Evolutionary conservation across 2,888 invertebrate genomes (phyloP).

Genomic region (Callosobruchus maculatus): DNA sequence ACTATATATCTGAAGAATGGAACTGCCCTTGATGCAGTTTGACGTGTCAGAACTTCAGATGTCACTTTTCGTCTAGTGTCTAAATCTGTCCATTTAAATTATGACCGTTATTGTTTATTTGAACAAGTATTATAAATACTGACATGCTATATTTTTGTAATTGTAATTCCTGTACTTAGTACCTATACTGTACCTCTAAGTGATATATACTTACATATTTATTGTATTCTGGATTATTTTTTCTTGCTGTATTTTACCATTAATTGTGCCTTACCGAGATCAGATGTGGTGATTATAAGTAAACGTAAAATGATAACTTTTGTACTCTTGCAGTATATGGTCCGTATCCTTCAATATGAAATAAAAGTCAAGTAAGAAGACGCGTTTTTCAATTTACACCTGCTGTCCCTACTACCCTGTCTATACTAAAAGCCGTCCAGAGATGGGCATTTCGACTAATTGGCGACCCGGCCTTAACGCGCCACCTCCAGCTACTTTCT

Average conservation of each 20-base stretch:
- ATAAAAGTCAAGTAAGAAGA: not conserved
- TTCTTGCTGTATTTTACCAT: constrained; percentile 32
- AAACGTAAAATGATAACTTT: constrained; percentile 33
- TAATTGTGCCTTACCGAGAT: constrained; percentile 37
- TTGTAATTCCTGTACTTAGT: constrained; percentile 16
- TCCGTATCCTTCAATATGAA: not conserved
- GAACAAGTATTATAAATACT: constrained; percentile 1
- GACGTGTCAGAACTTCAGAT: not conserved
- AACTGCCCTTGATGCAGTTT: no score
- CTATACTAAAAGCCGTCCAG: no score
- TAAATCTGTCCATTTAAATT: constrained; percentile 11
- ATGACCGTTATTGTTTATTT: constrained; percentile 16
- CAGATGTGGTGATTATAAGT: constrained; percentile 31
- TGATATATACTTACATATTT: constrained; percentile 22
- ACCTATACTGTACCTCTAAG: constrained; percentile 17
- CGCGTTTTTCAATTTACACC: no score
- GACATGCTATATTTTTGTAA: constrained; percentile 9
- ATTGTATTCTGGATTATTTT: constrained; percentile 17
- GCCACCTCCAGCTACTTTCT: no score
- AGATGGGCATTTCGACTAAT: no score
- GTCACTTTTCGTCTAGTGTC: not conserved
- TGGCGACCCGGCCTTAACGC: no score
- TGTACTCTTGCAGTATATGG: constrained; percentile 8
- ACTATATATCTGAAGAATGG: no score
- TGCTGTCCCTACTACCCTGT: no score